Base-by-base conservation (phyloP, 2,797 vertebrate species). In the Catamblyrhynchus diadema region DNA sequence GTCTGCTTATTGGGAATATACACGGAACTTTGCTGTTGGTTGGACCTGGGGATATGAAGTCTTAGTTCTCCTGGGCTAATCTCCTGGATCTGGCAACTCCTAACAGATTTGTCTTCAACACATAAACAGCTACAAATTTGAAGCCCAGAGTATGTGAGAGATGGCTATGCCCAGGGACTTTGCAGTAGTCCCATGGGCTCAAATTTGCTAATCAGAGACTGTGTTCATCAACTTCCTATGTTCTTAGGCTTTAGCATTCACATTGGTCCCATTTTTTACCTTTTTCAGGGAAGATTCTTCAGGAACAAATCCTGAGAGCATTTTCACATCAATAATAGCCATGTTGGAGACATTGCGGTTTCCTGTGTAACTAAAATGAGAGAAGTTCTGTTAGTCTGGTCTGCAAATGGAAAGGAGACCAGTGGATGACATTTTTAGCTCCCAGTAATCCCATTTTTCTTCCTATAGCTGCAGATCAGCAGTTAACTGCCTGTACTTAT, bases 241-340 rank as follows among this genome's bases (percentile, higher is more conserved):
- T 33, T 87, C 85, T 64, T 30, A 64, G n/a, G 12, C 17, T 70
- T 64, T 77, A 39, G 20, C 22, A 70, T 53, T 71, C 5, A 56
- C 8, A 28, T 21, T 44, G 4, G 6, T 61, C 27, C 4, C 6
- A n/a, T 72, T 66, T n/a, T 89, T 96, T 97, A 97, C 97, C 96
- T 97, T 81, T 79, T 77, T 8, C 57, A 97, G 39, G 30, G 97
- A 97, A 35, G 95, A 94, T 37, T 81, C 95, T 32, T 95, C 64
- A n/a, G 97, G 96, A 66, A 95, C 86, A 74, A 91, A 97, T 57
- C 96, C 97, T 3, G 97, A 97, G 57, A 97, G 96, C 97, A 98
- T 97, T 95, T 97, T 97, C 70, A 97, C 93, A 1, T 97, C 96
- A 60, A 97, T 81, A 67, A 98, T 94, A 48, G 93, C 96, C 97